A percentile compares a stretch with the other conserved stretches of the same genome.
Conservation (phyloP, 2,888 invertebrate genomes). For the Clostera curtula region DNA sequence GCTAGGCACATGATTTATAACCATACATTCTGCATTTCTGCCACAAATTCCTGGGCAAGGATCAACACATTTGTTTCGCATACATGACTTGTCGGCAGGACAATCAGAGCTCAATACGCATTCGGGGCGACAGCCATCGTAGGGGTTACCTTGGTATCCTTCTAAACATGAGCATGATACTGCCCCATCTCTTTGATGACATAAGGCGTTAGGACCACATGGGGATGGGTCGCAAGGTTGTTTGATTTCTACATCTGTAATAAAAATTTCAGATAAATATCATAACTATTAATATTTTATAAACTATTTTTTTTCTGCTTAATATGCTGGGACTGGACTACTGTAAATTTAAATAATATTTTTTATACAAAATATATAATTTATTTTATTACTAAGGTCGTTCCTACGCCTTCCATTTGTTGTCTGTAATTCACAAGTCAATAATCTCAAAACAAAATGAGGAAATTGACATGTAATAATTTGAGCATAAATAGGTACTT, state of each 20-base stretch:
- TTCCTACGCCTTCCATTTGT: too few relatives aligned
- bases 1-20: slow-evolving; percentile 89
- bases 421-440: too few relatives aligned
- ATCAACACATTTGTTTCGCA: slow-evolving; percentile 87
- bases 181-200: slow-evolving; percentile 83
- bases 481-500: neutral
- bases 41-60: slow-evolving; percentile 93
- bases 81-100: slow-evolving; percentile 86
- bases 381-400: too few relatives aligned
- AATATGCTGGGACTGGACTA: too few relatives aligned
- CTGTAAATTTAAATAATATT: too few relatives aligned
- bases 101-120: slow-evolving; percentile 92
- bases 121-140: slow-evolving; percentile 90
- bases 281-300: too few relatives aligned
- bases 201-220: slow-evolving; percentile 89
- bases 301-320: too few relatives aligned
- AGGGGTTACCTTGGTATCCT: slow-evolving; percentile 89
- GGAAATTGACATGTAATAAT: neutral
- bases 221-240: slow-evolving; percentile 91
- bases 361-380: too few relatives aligned
- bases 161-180: slow-evolving; percentile 87
- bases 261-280: slow-evolving; percentile 11
- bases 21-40: slow-evolving; percentile 86
- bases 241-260: slow-evolving; percentile 71
- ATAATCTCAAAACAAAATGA: neutral